A percentile compares a stretch with the other conserved stretches of the same genome.
phyloP scores from a whole-genome alignment of 2,888 invertebrate genomes.

The Myopa testacea region DNA sequence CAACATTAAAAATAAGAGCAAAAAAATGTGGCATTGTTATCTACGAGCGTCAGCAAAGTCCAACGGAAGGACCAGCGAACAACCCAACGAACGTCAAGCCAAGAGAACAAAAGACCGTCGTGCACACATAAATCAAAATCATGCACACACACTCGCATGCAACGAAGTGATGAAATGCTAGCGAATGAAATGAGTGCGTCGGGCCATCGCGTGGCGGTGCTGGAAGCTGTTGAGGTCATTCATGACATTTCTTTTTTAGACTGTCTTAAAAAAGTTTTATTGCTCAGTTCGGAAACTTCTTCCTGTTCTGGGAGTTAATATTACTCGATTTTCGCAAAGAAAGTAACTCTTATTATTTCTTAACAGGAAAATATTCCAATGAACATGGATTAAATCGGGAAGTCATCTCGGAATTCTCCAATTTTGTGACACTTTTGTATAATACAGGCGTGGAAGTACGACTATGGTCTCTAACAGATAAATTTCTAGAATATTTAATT shows the following conservation, averaged over 20 bases:
- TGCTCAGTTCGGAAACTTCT: neutral
- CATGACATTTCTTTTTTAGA: neutral
- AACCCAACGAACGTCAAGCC: neutral
- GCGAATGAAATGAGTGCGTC: conserved; percentile 15
- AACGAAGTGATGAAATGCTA: conserved; percentile 28
- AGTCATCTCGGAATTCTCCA: too few species aligned
- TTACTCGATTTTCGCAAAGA: neutral
- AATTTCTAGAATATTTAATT: too few species aligned
- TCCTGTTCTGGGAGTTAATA: neutral
- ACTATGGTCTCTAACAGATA: too few species aligned
- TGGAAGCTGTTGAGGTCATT: conserved; percentile 22
- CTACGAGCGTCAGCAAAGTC: conserved; percentile 32
- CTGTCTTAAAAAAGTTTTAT: neutral
- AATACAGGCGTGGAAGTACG: too few species aligned
- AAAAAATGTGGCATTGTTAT: conserved; percentile 32
- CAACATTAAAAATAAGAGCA: conserved; percentile 28
- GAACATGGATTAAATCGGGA: too few species aligned
- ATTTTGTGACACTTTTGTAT: too few species aligned
- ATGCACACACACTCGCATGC: neutral
- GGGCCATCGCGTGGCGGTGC: neutral
- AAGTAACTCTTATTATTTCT: neutral
- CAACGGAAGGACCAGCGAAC: conserved; percentile 26
- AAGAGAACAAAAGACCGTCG: conserved; percentile 1
- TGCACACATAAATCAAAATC: neutral
- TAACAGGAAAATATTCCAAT: too few species aligned